These are phyloP conservation scores for Trichacis sp. DNA, from an alignment of 2,888 invertebrate genomes.

Conservation along the genomic window DNA sequence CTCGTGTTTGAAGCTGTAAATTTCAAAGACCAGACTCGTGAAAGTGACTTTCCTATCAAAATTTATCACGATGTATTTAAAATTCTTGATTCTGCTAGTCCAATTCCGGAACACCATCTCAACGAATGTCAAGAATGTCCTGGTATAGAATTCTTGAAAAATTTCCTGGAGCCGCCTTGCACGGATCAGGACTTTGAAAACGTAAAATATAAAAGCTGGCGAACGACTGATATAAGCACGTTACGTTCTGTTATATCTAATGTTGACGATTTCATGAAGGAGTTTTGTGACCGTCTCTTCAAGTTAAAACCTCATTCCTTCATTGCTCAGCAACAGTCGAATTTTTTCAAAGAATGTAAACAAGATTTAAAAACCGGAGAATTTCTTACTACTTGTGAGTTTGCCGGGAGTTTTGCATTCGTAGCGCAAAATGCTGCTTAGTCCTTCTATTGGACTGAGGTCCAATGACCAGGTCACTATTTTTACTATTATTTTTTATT, in stretches of 20 bases:
- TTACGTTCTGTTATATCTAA: neutral
- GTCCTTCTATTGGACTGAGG: too few species aligned
- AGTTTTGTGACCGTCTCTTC: neutral
- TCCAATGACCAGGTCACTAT: too few species aligned
- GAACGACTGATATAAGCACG: neutral
- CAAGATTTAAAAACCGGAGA: neutral
- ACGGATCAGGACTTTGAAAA: neutral
- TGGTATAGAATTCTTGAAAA: neutral
- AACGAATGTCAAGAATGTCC: neutral
- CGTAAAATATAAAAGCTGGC: neutral
- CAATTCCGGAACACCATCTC: too few species aligned
- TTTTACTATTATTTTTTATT: neutral
- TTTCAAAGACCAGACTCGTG: too few species aligned
- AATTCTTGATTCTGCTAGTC: too few species aligned
- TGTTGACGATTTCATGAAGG: neutral
- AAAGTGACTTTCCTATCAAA: too few species aligned
- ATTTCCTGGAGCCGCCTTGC: neutral
- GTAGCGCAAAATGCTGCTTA: too few species aligned
- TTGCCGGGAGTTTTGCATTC: neutral
- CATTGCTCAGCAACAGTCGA: too few species aligned
- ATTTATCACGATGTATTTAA: too few species aligned
- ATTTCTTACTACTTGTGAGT: neutral
- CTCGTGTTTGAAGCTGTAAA: too few species aligned
- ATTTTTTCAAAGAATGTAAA: too few species aligned
- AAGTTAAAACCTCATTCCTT: neutral